These are phyloP conservation scores for Triplophysa yarkandensis DNA, from an alignment of 2,797 vertebrate genomes.

Conservation along the genomic window DNA sequence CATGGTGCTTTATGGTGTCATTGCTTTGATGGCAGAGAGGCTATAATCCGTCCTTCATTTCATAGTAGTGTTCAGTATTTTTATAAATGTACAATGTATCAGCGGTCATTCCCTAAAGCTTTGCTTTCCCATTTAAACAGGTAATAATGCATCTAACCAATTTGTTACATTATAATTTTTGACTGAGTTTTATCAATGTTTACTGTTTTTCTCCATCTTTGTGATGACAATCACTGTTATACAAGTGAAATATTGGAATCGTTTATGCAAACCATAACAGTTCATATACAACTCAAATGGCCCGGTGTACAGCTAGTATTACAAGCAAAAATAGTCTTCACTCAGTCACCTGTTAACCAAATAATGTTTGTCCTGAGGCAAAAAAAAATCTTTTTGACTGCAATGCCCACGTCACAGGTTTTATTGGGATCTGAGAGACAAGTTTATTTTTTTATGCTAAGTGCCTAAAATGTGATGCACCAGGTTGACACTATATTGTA, in stretches of 20 bases:
- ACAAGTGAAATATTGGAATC: conserved; percentile 31
- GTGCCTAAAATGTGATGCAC: conserved; percentile 74
- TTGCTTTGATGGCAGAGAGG: conserved; percentile 31
- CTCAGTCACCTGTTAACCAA: conserved; percentile 54
- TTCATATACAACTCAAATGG: conserved; percentile 30
- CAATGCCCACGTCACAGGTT: conserved; percentile 53
- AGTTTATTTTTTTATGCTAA: conserved; percentile 71
- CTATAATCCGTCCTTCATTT: conserved; percentile 14
- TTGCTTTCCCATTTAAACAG: conserved; percentile 2
- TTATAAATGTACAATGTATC: conserved; percentile 2
- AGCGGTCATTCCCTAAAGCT: background rate
- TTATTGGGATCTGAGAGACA: conserved; percentile 58
- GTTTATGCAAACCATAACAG: conserved; percentile 41
- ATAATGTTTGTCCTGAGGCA: conserved; percentile 49
- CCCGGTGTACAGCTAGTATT: conserved; percentile 22
- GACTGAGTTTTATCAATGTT: background rate
- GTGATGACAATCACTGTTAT: conserved; percentile 51
- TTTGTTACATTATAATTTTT: background rate
- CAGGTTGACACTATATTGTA: conserved; percentile 73
- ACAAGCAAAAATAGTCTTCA: conserved; percentile 37
- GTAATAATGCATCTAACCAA: background rate
- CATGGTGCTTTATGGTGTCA: conserved; percentile 1
- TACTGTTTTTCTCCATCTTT: conserved; percentile 21
- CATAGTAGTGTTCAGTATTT: background rate
- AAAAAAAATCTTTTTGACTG: conserved; percentile 42